These are phyloP conservation scores for Coilia nasus DNA, from an alignment of 2,797 vertebrate genomes.

Conservation along the genomic window DNA sequence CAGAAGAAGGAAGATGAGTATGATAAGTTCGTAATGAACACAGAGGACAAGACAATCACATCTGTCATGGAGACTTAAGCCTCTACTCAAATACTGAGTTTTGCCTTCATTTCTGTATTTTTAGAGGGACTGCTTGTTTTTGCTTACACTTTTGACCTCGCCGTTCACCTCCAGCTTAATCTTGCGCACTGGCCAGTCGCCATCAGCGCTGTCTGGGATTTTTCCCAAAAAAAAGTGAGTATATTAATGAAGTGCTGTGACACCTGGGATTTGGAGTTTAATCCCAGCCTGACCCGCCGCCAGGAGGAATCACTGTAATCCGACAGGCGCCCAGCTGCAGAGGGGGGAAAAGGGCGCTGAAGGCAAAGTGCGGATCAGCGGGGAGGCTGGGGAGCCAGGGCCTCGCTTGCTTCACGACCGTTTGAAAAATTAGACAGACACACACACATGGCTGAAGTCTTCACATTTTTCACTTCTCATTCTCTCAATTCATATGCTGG, in stretches of 20 bases:
- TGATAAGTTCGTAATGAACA: background rate
- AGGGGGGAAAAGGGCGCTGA: background rate
- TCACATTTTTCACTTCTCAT: background rate
- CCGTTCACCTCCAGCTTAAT: slow-evolving; percentile 35
- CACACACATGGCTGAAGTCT: background rate
- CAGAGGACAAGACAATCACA: slow-evolving; percentile 7
- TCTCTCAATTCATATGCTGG: background rate
- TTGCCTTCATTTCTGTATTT: background rate
- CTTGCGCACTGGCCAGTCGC: slow-evolving; percentile 35
- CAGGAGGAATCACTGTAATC: slow-evolving; percentile 37
- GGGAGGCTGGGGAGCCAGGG: background rate
- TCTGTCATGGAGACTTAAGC: background rate
- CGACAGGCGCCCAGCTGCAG: slow-evolving; percentile 29
- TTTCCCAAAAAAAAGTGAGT: slow-evolving; percentile 34
- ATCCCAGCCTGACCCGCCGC: slow-evolving; percentile 37
- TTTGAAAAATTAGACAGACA: background rate
- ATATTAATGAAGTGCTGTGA: slow-evolving; percentile 49
- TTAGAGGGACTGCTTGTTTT: background rate
- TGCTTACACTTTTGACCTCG: slow-evolving; percentile 28
- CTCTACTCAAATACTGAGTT: background rate
- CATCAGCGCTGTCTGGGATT: slow-evolving; percentile 33
- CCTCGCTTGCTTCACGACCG: background rate
- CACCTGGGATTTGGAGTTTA: slow-evolving; percentile 46
- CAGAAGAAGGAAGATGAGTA: background rate
- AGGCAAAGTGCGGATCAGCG: background rate